Evolutionary conservation across 2,888 invertebrate species (phyloP), one percentile per base, ranked within the genome.

Genomic region (Podabrus alpinus): DNA sequence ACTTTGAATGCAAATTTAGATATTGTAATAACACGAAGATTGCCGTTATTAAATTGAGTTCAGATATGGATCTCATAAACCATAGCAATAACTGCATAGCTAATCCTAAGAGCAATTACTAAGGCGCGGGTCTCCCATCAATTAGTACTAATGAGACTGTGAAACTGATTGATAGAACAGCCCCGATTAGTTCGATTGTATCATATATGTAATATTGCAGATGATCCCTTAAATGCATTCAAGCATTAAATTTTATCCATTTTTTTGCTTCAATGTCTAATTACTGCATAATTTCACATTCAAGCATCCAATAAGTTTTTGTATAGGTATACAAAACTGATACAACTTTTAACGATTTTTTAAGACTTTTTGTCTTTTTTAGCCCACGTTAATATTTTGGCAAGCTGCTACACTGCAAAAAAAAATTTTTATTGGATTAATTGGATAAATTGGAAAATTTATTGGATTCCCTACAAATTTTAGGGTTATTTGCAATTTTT

Each of bases 41-140:
- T 64, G 62, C 62, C 16, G 76, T 81, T 82, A 82, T 82, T 78
- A 77, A 74, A 80, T 76, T 75, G 77, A 80, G 72, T 79, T 75
- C 71, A 77, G 76, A 78, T 79, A 78, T 79, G 79, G 78, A 81
- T 79, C 81, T 79, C 80, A 79, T 81, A 82, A 81, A 82, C 82
- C 81, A 83, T 82, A 77, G 83, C 83, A 83, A 84, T 85, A 83
- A 83, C 83, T 81, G 79, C 80, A 79, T 80, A 79, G 79, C 81
- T 85, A 85, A 85, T 85, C 85, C 85, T 81, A 83, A 82, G 81
- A 82, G 84, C 84, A 84, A 85, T 85, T 85, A 86, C 84, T 84
- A 84, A 84, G 85, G 85, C 82, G 83, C 84, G 79, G 80, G 82
- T 81, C 82, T 80, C 79, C 82, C 84, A 85, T 86, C 84, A 85